These are phyloP conservation scores for Gari tellinella DNA, from an alignment of 2,888 invertebrate species.

Conservation along the genomic window DNA sequence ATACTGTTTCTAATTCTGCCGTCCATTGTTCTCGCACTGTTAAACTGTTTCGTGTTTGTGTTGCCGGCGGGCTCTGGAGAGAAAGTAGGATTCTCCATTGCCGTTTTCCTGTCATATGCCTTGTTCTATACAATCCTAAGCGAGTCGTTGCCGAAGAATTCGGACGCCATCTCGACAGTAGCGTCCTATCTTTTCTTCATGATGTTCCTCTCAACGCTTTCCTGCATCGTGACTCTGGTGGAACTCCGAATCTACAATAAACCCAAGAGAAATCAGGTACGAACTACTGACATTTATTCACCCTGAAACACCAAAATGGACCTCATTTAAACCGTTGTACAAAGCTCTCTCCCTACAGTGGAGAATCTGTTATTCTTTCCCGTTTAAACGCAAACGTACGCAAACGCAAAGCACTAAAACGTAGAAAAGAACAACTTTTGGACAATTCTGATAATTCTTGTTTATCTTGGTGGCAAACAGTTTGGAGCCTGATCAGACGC, in stretches of 20 bases:
- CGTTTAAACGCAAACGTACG: too few relatives aligned
- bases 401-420: too few relatives aligned
- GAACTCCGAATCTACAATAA: constrained; percentile 54
- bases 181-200: constrained; percentile 56
- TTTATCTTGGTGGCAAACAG: too few relatives aligned
- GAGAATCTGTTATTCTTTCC: too few relatives aligned
- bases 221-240: constrained; percentile 46
- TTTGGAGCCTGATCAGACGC: too few relatives aligned
- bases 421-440: too few relatives aligned
- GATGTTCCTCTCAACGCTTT: constrained; percentile 56
- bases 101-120: constrained; percentile 56
- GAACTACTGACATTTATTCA: too few relatives aligned
- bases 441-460: too few relatives aligned
- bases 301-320: too few relatives aligned
- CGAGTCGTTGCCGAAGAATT: constrained; percentile 51
- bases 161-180: constrained; percentile 51
- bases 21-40: constrained; percentile 39
- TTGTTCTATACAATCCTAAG: constrained; percentile 60
- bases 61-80: constrained; percentile 56
- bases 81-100: constrained; percentile 52
- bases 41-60: constrained; percentile 57
- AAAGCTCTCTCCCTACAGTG: too few relatives aligned
- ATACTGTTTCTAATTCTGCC: constrained; percentile 51
- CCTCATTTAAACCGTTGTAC: too few relatives aligned
- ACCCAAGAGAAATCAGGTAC: neutral